phyloP scores from a whole-genome alignment of 2,888 invertebrate genomes.

The Harpagoxenus sublaevis region DNA sequence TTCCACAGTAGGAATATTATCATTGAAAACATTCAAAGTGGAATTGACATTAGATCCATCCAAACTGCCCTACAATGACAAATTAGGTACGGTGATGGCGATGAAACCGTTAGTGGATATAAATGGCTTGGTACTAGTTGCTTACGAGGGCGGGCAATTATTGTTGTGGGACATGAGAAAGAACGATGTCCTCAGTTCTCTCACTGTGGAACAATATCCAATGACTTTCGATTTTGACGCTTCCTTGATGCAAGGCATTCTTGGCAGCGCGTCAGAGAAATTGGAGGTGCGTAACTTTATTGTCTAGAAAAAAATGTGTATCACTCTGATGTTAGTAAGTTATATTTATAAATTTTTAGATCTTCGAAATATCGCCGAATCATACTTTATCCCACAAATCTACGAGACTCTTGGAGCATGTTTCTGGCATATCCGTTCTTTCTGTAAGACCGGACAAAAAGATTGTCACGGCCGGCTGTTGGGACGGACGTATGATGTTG shows the following conservation, averaged over 20 bases:
- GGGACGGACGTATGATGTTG: conserved; percentile 92
- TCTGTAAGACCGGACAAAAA: conserved; percentile 90
- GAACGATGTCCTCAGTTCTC: conserved; percentile 88
- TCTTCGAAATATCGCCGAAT: conserved; percentile 79
- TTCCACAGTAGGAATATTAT: conserved; percentile 87
- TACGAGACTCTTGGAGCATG: conserved; percentile 89
- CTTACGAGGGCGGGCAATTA: conserved; percentile 92
- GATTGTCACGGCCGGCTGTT: conserved; percentile 91
- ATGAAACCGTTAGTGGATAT: conserved; percentile 88
- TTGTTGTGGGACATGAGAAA: conserved; percentile 91
- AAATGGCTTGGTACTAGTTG: conserved; percentile 88
- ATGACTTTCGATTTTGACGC: conserved; percentile 92
- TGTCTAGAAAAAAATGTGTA: neutral
- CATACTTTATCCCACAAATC: conserved; percentile 85
- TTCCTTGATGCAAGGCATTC: conserved; percentile 89
- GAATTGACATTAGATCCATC: conserved; percentile 78
- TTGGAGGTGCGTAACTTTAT: conserved; percentile 86
- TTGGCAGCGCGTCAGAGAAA: conserved; percentile 89
- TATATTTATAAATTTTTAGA: conserved; percentile 68
- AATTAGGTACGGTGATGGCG: conserved; percentile 90
- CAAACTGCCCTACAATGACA: conserved; percentile 62
- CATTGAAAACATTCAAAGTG: conserved; percentile 85
- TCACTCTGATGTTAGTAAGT: neutral
- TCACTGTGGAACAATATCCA: conserved; percentile 89
- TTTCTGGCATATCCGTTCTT: conserved; percentile 90